Base-by-base conservation (phyloP, 2,888 invertebrate genomes). In the Augochlorella aurata region DNA sequence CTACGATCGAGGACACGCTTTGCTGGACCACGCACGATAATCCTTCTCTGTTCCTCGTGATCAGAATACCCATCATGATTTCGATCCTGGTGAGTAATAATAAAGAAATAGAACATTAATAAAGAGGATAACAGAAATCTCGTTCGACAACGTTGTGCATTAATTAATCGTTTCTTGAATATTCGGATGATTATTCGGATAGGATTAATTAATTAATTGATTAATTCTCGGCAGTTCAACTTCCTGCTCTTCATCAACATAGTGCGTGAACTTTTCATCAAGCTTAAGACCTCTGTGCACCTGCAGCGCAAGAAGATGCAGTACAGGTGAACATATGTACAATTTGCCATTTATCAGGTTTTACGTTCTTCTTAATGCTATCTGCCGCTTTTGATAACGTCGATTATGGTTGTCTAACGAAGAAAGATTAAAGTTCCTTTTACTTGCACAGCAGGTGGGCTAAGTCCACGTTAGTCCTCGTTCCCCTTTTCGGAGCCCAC, bases 401-500 rank as follows among this genome's bases (percentile, higher is more conserved):
- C 14, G 8, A 24, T 58, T 1, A 58, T 44, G 1, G 7, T 65
- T 44, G 21, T 21, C 2, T 1, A 2, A 10, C 12, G 21, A 47
- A 16, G 10, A 24, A 24, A 14, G 58, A 50, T 29, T 54, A 10
- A 44, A 49, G 21, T 49, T 61, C 24, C 8, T n/a, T 5, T 52
- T 52, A 21, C n/a, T 14, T 58, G 21, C 54, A 58, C 86, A 96
- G 96, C 87, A 95, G 95, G 89, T 94, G 96, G 93, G 95, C 95
- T 16, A 95, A 95, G 85, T 96, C 96, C 0, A 96, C 96, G 0
- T 90, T 96, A 79, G 95, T 96, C 16, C 92, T 96, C 71, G 95
- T 96, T n/a, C 96, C 96, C 0, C 93, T 96, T 12, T 96, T 96
- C 89, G 96, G 96, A 3, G 95, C 96, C 10, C 96, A 96, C 84